Base-by-base conservation (phyloP, 2,888 invertebrate species). In the Barypeithes pellucidus region DNA sequence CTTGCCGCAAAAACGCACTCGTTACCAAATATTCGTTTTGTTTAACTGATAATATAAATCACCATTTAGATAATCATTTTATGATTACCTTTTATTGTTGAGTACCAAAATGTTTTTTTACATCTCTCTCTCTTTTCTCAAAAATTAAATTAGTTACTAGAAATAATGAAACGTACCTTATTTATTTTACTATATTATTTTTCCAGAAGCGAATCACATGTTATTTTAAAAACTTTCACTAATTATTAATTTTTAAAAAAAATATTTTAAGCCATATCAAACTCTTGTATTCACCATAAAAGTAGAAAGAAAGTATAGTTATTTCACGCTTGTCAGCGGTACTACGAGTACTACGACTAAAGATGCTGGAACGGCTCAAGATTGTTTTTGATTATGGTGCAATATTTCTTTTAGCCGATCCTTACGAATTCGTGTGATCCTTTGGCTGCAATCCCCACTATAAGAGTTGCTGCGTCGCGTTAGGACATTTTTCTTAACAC, bases 351-450 rank as follows among this genome's bases (percentile, higher is more conserved):
- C 33, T 2, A 2, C 14, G 54, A 33, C 54, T 2, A 54, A 54
- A 54, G 54, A 33, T 16, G 54, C 54, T 54, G 33, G 29, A 29
- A 54, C 33, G 16, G 54, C 54, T 60, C 16, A 63, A 63, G 63
- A 63, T 63, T 50, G 45, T 63, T 47, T 63, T 63, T 63, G 33
- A 29, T 54, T 29, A 36, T 63, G 63, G 36, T 63, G 63, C 20
- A 36, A 50, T 50, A 63, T 63, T 63, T 63, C 63, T 63, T 63
- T 50, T 36, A 36, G 47, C 20, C 63, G 50, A 50, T 63, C 47
- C 63, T 63, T 63, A 63, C 63, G 29, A 50, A 33, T 33, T 36
- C 29, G 63, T 45, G 29, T 47, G 18, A 50, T 47, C 47, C 63
- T 63, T 47, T 33, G 43, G 47, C 47, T 29, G 18, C 50, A 29